Conservation (phyloP, 37 sponge, comb jelly and placozoan genomes). For the Bolinopsis microptera region DNA sequence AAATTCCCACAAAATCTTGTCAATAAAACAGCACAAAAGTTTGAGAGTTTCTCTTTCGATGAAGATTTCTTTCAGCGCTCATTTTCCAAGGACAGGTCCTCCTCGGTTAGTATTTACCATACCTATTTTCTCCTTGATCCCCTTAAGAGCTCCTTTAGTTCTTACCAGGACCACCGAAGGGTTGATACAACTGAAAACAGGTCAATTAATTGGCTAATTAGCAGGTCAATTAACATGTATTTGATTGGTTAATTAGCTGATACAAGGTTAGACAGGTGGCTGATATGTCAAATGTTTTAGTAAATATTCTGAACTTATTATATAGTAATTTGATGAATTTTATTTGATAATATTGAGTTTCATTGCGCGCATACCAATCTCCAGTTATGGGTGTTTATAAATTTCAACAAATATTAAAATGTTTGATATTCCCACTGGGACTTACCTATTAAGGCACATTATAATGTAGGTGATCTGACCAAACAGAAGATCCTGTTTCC, state of each 20-base stretch:
- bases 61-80: too few species aligned
- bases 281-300: too few species aligned
- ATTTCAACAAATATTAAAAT: too few species aligned
- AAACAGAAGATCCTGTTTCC: constrained; percentile 16
- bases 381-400: too few species aligned
- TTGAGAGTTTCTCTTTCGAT: too few species aligned
- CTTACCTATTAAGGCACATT: constrained; percentile 42
- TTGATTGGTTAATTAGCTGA: too few species aligned
- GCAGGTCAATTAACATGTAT: too few species aligned
- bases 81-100: too few species aligned
- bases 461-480: constrained; percentile 29
- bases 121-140: not conserved
- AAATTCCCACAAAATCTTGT: too few species aligned
- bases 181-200: constrained; percentile 6
- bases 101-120: not conserved
- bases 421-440: not conserved
- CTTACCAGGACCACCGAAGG: constrained; percentile 1
- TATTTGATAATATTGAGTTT: not conserved
- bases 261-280: too few species aligned
- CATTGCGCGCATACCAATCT: not conserved
- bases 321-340: not conserved
- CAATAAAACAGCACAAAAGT: too few species aligned
- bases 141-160: not conserved
- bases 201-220: not conserved
- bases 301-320: not conserved